Percentiles rank a stretch among this genome's conserved stretches.
phyloP scores from a whole-genome alignment of 2,113 vertebrate genomes.

The Ivindomyrus marchei region DNA sequence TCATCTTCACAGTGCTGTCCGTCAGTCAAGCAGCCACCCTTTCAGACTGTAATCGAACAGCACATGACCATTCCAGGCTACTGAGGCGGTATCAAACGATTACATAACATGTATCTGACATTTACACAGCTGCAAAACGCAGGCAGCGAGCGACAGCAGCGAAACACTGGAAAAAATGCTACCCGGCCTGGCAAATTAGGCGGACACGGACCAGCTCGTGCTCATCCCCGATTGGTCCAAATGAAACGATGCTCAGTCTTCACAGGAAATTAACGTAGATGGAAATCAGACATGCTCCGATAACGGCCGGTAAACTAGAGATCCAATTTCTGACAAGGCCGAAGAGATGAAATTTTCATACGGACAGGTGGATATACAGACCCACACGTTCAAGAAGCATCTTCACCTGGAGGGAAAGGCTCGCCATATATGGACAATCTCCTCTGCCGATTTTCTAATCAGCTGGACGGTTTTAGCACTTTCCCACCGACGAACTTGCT shows the following conservation, averaged over 20 bases:
- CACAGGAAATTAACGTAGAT: not conserved
- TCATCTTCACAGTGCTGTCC: not conserved
- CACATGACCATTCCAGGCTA: not conserved
- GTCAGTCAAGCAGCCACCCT: constrained; percentile 1
- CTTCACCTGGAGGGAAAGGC: not conserved
- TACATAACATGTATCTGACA: constrained; percentile 7
- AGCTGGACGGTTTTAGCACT: not conserved
- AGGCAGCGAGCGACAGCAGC: not conserved
- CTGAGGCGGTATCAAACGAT: not conserved
- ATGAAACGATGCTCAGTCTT: too few species aligned
- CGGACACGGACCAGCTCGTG: not conserved
- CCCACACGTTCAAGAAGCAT: not conserved
- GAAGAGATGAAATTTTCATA: not conserved
- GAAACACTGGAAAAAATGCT: not conserved
- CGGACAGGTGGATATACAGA: not conserved
- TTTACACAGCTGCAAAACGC: not conserved
- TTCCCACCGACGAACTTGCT: not conserved
- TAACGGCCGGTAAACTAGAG: not conserved
- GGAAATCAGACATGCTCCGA: not conserved
- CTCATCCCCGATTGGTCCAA: not conserved
- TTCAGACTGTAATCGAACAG: not conserved
- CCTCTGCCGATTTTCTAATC: not conserved
- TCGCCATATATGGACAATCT: not conserved
- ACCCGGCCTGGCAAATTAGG: not conserved
- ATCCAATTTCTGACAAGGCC: not conserved